Evolutionary conservation across 2,797 vertebrate genomes (phyloP), one percentile per base, ranked within the genome.

Genomic region (Falco biarmicus): DNA sequence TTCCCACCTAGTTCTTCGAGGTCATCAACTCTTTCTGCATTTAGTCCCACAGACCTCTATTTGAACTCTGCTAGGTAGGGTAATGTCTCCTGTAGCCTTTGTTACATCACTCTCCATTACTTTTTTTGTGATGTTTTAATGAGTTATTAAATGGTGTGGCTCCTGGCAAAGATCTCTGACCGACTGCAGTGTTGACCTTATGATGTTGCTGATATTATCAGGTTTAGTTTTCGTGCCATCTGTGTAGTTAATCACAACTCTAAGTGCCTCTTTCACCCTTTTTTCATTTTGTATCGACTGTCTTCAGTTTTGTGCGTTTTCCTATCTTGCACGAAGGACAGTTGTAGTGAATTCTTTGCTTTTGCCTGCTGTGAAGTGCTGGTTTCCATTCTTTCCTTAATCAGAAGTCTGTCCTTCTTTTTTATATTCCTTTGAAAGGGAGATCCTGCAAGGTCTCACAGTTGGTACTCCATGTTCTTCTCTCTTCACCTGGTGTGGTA

Each of bases 61-160:
- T 63, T 57, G 39, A 31, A 4, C 20, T 68, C 22, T 51, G 1
- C 8, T 60, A 6, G 0, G 0, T 15, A 20, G 13, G 2, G 2
- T 37, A 10, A 1, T 50, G 20, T 17, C 9, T 66, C 5, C 12
- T 16, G 2, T 54, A 28, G 29, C 4, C 2, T 71, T 39, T 54
- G 9, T 26, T 59, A 10, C 0, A 5, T 59, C 11, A 13, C 5
- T 41, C 0, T 50, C 5, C 1, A 0, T n/a, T 39, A 12, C 4
- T 37, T 41, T 56, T 84, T 45, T n/a, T 75, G 22, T 41, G 13
- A 34, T 71, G 9, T 6, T 2, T 12, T 29, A 6, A 7, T n/a
- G 7, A 37, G 8, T 12, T 43, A 2, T 15, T 39, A 48, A 69
- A 34, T 47, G 6, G 7, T 16, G 25, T 1, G 2, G 4, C 21